These are phyloP conservation scores for Tylochromis polylepis DNA, from an alignment of 2,113 vertebrate genomes.

Conservation along the genomic window DNA sequence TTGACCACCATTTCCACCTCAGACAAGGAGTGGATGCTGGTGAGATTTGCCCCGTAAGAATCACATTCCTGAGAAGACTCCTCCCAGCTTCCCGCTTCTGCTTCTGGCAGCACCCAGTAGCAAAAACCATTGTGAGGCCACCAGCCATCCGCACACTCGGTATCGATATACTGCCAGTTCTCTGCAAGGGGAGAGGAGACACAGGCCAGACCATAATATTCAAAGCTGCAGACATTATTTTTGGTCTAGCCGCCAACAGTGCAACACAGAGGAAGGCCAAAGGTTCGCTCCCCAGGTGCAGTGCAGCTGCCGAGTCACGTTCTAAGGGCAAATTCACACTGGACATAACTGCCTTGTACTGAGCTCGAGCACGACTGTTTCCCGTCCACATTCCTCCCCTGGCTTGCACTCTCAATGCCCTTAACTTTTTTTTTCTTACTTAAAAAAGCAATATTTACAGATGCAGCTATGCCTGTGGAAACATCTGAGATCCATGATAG, in stretches of 20 bases:
- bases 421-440: not conserved
- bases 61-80: constrained; percentile 77
- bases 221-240: constrained; percentile 32
- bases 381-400: not conserved
- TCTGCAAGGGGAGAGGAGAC: constrained; percentile 55
- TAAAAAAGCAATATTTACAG: not conserved
- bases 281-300: constrained; percentile 38
- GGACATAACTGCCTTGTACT: not conserved
- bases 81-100: constrained; percentile 78
- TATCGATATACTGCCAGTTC: constrained; percentile 83
- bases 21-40: constrained; percentile 79
- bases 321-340: not conserved
- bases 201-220: not conserved
- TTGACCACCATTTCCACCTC: constrained; percentile 81
- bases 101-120: constrained; percentile 76
- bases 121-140: constrained; percentile 82
- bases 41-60: constrained; percentile 69
- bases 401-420: not conserved
- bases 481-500: not conserved
- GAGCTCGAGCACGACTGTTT: not conserved
- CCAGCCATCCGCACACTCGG: constrained; percentile 81
- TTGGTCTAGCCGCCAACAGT: not conserved
- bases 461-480: not conserved
- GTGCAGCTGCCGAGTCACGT: constrained; percentile 37
- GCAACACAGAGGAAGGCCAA: constrained; percentile 9